A percentile compares a stretch with the other conserved stretches of the same genome.
phyloP scores from a whole-genome alignment of 2,888 invertebrate genomes.

The Diplolepis rosae region DNA sequence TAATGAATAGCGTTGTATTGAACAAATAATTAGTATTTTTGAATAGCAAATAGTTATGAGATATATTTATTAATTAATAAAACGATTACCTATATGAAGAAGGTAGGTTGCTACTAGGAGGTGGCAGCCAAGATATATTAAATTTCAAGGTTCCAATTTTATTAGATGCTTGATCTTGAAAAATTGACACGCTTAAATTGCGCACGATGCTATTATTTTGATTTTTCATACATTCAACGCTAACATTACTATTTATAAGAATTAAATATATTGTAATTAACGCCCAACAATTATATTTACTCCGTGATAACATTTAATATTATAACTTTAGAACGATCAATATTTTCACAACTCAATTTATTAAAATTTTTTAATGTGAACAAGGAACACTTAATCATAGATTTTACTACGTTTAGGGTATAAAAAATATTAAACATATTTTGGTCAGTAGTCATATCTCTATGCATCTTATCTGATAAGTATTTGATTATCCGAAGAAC shows the following conservation, averaged over 20 bases:
- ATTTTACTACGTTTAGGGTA: not conserved
- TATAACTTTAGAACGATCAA: not conserved
- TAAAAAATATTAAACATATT: not conserved
- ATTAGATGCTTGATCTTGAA: slow-evolving; percentile 44
- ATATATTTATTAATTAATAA: not conserved
- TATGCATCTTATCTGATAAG: slow-evolving; percentile 17
- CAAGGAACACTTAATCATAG: not conserved
- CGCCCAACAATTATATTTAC: not conserved
- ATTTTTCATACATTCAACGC: not conserved
- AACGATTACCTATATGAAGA: slow-evolving; percentile 61
- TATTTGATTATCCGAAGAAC: not conserved
- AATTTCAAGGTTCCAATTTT: slow-evolving; percentile 26
- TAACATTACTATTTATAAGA: not conserved
- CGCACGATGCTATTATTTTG: slow-evolving; percentile 37
- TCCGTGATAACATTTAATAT: not conserved
- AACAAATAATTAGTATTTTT: not conserved
- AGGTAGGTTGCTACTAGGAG: slow-evolving; percentile 48
- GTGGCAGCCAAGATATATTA: slow-evolving; percentile 62
- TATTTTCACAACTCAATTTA: not conserved
- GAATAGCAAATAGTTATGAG: too few relatives aligned
- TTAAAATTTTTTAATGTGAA: not conserved
- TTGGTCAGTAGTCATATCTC: not conserved
- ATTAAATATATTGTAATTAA: not conserved
- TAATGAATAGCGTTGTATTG: too few relatives aligned
- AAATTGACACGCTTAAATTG: slow-evolving; percentile 54